phyloP scores from a whole-genome alignment of 2,113 vertebrate species.

The Pachypanchax playfairii region DNA sequence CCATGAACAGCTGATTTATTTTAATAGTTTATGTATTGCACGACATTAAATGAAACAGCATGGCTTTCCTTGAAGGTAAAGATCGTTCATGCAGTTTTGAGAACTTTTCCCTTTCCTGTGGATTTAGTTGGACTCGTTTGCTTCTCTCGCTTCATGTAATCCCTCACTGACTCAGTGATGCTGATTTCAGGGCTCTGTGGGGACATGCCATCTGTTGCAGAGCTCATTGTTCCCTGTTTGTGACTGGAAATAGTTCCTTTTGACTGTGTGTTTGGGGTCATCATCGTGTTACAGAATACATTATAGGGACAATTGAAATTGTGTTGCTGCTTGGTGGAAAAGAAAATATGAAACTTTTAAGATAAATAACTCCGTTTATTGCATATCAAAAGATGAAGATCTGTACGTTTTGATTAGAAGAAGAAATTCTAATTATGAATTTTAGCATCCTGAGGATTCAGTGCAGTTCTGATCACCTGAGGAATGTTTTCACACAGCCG shows the following conservation, averaged over 20 bases:
- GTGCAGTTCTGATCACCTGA: neutral
- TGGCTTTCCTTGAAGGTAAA: too few species aligned
- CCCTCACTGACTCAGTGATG: conserved; percentile 1
- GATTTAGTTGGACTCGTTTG: neutral
- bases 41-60: neutral
- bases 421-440: neutral
- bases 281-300: conserved; percentile 4
- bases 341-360: too few species aligned
- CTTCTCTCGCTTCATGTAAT: conserved; percentile 2
- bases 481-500: neutral
- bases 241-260: conserved; percentile 14
- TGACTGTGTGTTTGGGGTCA: conserved; percentile 1
- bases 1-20: neutral
- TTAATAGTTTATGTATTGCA: neutral
- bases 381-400: too few species aligned
- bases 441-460: neutral
- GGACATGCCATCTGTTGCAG: conserved; percentile 5
- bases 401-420: too few species aligned
- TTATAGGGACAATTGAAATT: neutral
- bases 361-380: too few species aligned
- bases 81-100: neutral
- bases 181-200: conserved; percentile 4
- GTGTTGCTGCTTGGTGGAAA: neutral
- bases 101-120: conserved; percentile 3
- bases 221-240: neutral